A percentile compares a stretch with the other conserved stretches of the same genome.
These are phyloP conservation scores for Bovichtus variegatus DNA, from an alignment of 2,797 vertebrate species.

Conservation along the genomic window DNA sequence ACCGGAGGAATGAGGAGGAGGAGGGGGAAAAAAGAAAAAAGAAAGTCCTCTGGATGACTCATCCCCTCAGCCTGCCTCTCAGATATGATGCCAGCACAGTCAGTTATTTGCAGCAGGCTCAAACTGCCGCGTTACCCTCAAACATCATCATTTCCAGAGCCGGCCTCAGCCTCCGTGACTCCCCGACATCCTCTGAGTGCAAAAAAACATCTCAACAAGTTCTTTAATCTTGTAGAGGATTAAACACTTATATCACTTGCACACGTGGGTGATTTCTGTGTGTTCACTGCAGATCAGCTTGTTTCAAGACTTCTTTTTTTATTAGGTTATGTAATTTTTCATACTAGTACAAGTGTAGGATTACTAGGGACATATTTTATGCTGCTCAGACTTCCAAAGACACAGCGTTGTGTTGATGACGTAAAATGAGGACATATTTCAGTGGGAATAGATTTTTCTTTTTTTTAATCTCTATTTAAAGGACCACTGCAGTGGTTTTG, in stretches of 20 bases:
- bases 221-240: slow-evolving; percentile 39
- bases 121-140: slow-evolving; percentile 21
- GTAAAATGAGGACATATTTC: slow-evolving; percentile 1
- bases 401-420: background rate
- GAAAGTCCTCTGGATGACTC: slow-evolving; percentile 71
- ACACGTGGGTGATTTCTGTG: background rate
- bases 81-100: slow-evolving; percentile 62
- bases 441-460: background rate
- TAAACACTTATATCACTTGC: slow-evolving; percentile 15
- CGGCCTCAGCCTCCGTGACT: slow-evolving; percentile 14
- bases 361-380: slow-evolving; percentile 9
- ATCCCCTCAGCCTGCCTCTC: slow-evolving; percentile 66
- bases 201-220: background rate
- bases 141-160: slow-evolving; percentile 16
- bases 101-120: slow-evolving; percentile 55
- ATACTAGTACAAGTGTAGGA: background rate
- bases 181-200: background rate
- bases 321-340: slow-evolving; percentile 7
- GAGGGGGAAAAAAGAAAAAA: slow-evolving; percentile 12
- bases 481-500: background rate
- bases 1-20: slow-evolving; percentile 47
- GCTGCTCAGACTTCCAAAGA: background rate
- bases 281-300: slow-evolving; percentile 13
- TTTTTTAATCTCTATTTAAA: slow-evolving; percentile 21
- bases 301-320: slow-evolving; percentile 1